Percentiles rank a stretch among this genome's conserved stretches.
phyloP scores from a whole-genome alignment of 2,888 invertebrate genomes.

The Cosmopolites sordidus region DNA sequence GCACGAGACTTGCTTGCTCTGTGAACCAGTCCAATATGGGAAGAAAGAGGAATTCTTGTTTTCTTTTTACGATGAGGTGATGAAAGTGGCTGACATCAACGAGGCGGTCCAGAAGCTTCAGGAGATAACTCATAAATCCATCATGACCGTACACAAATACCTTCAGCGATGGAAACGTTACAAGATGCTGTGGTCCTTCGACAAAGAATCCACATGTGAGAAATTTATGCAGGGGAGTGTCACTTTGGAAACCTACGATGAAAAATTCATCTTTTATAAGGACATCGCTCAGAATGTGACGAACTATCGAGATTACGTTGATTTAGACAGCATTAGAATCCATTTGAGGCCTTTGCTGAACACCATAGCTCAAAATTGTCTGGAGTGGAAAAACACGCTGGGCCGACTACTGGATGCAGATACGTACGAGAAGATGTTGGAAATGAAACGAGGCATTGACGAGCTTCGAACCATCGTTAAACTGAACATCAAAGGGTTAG shows the following conservation, averaged over 20 bases:
- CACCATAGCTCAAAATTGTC: slow-evolving; percentile 67
- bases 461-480: slow-evolving; percentile 60
- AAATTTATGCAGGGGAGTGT: slow-evolving; percentile 68
- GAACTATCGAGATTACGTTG: slow-evolving; percentile 56
- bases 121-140: slow-evolving; percentile 61
- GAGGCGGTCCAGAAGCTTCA: slow-evolving; percentile 64
- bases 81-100: slow-evolving; percentile 65
- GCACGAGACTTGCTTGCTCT: slow-evolving; percentile 72
- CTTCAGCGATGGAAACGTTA: slow-evolving; percentile 67
- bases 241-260: slow-evolving; percentile 68
- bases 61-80: slow-evolving; percentile 76
- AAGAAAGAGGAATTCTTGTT: slow-evolving; percentile 59
- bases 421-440: slow-evolving; percentile 64
- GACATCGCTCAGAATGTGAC: slow-evolving; percentile 57
- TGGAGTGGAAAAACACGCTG: slow-evolving; percentile 73
- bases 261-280: slow-evolving; percentile 80
- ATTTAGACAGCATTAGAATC: slow-evolving; percentile 68
- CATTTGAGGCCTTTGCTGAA: slow-evolving; percentile 68
- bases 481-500: slow-evolving; percentile 71
- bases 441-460: slow-evolving; percentile 65
- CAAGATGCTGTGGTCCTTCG: slow-evolving; percentile 70
- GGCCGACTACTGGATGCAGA: slow-evolving; percentile 65
- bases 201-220: slow-evolving; percentile 69
- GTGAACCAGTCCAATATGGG: slow-evolving; percentile 58
- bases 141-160: slow-evolving; percentile 62